Conservation (phyloP, 2,113 vertebrate species). For the Oreotragus oreotragus region DNA sequence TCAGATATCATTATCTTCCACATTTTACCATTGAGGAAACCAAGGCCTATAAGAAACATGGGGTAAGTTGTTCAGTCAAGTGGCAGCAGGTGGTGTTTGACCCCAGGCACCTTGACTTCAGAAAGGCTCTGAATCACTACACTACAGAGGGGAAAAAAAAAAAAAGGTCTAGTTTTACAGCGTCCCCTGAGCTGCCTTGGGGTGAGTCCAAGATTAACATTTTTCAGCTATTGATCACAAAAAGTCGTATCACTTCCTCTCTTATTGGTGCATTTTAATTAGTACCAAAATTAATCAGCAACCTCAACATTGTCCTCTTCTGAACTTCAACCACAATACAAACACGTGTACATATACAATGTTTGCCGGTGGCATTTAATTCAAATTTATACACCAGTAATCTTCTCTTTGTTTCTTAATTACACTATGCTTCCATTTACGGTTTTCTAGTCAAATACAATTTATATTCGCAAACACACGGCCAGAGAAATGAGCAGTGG, state of each 20-base stretch:
- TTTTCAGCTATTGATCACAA: slow-evolving; percentile 6
- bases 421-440: background rate
- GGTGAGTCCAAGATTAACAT: background rate
- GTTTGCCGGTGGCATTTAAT: background rate
- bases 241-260: background rate
- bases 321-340: background rate
- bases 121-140: background rate
- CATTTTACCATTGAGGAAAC: background rate
- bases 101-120: background rate
- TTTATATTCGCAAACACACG: background rate
- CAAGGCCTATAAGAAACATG: background rate
- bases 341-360: background rate
- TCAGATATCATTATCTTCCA: background rate
- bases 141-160: background rate
- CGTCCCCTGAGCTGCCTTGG: background rate
- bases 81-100: background rate
- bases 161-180: background rate
- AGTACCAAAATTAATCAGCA: slow-evolving; percentile 32
- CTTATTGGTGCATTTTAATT: slow-evolving; percentile 22
- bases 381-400: background rate
- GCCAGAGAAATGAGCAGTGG: background rate
- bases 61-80: background rate
- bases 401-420: slow-evolving; percentile 12
- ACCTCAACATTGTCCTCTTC: background rate
- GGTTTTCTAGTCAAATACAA: slow-evolving; percentile 15